These are phyloP conservation scores for Cantharis rustica DNA, from an alignment of 2,888 invertebrate species.

Conservation along the genomic window DNA sequence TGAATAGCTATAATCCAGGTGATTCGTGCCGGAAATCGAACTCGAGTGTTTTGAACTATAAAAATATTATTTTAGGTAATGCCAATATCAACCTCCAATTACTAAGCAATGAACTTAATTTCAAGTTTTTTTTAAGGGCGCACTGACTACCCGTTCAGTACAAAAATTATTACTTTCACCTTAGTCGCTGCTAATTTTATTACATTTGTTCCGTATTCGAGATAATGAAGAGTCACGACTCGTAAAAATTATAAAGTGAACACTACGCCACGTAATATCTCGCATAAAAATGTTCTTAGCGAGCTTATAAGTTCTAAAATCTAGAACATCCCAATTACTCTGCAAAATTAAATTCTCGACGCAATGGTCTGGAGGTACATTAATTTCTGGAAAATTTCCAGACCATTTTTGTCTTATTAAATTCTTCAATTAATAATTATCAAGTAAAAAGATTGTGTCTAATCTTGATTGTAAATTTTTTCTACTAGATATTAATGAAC, in stretches of 20 bases:
- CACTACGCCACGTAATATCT: not conserved
- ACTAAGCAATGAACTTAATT: too few species aligned
- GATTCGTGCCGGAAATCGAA: not conserved
- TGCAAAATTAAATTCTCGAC: not conserved
- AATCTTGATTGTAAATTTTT: not conserved
- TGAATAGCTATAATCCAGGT: not conserved
- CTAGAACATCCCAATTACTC: not conserved
- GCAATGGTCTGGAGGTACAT: not conserved
- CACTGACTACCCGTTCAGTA: not conserved
- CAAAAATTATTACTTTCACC: too few species aligned
- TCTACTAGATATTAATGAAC: not conserved
- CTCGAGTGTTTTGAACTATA: too few species aligned
- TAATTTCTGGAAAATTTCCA: not conserved
- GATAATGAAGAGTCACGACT: not conserved
- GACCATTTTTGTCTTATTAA: not conserved
- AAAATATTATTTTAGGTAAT: too few species aligned
- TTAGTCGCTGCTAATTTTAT: too few species aligned
- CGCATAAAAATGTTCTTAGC: not conserved
- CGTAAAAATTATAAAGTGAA: not conserved
- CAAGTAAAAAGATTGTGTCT: not conserved
- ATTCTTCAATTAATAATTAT: not conserved
- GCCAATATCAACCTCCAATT: not conserved
- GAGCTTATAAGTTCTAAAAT: not conserved
- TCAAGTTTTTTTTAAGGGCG: too few species aligned
- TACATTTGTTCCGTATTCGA: too few species aligned